Percentiles rank a stretch among this genome's conserved stretches.
phyloP scores from a whole-genome alignment of 2,888 invertebrate genomes.

The Heliconius ismenius region DNA sequence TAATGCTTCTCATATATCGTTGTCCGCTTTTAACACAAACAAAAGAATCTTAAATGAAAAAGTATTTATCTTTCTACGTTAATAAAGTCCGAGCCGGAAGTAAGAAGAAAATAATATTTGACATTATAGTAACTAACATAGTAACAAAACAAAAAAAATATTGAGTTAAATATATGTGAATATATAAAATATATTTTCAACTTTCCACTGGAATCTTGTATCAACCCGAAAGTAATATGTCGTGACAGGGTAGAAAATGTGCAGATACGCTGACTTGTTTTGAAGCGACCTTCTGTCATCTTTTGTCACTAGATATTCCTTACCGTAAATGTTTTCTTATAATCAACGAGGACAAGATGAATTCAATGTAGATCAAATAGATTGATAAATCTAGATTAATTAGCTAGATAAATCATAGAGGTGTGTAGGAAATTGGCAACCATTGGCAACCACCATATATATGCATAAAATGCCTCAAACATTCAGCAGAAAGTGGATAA shows the following conservation, averaged over 20 bases:
- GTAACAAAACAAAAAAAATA: too few species aligned
- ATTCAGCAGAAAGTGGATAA: too few species aligned
- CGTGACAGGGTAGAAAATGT: neutral
- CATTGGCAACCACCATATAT: too few species aligned
- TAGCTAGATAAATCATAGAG: too few species aligned
- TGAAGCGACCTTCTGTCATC: neutral
- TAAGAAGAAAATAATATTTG: too few species aligned
- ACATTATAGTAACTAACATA: too few species aligned
- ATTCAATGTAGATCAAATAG: neutral
- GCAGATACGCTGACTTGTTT: constrained; percentile 11
- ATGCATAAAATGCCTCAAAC: too few species aligned
- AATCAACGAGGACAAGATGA: neutral
- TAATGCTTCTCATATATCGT: constrained; percentile 68
- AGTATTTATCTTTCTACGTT: constrained; percentile 55
- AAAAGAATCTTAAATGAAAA: constrained; percentile 68
- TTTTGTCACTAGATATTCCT: neutral
- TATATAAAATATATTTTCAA: constrained; percentile 2
- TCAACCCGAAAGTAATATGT: constrained; percentile 7
- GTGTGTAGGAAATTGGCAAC: too few species aligned
- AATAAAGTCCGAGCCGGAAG: too few species aligned
- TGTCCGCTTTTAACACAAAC: constrained; percentile 63
- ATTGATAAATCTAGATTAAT: neutral
- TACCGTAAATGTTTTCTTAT: neutral
- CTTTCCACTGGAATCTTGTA: neutral
- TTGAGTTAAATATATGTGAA: neutral